Percentiles rank a stretch among this genome's conserved stretches.
These are phyloP conservation scores for Pelosia muscerda DNA, from an alignment of 2,888 invertebrate species.

Conservation along the genomic window DNA sequence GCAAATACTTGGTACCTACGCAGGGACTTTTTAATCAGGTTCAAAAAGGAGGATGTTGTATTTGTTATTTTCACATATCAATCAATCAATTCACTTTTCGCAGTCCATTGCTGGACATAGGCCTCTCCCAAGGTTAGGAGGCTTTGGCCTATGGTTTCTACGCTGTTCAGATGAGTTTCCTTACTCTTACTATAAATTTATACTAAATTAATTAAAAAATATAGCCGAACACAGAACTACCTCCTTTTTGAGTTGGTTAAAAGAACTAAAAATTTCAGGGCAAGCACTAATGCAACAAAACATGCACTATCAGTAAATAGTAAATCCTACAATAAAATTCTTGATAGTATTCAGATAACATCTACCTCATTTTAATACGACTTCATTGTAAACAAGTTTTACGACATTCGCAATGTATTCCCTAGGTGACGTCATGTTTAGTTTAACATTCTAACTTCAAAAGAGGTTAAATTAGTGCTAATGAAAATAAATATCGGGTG, in stretches of 20 bases:
- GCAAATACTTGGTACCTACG: not conserved
- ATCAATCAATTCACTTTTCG: no score
- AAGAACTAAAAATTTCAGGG: not conserved
- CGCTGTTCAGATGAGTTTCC: no score
- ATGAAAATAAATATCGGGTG: slow-evolving; percentile 39
- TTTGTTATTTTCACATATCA: no score
- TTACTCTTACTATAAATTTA: no score
- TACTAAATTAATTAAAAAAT: no score
- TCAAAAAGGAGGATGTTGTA: not conserved
- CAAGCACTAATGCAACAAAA: not conserved
- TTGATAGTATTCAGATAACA: not conserved
- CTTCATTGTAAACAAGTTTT: not conserved
- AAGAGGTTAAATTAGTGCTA: not conserved
- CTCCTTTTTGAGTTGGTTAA: no score
- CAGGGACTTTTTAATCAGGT: not conserved
- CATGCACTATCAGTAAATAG: not conserved
- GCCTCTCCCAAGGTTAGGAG: no score
- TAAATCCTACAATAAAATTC: not conserved
- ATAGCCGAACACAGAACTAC: no score
- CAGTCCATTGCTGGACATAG: no score
- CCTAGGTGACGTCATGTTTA: not conserved
- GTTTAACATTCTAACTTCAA: not conserved
- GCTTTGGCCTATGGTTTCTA: no score
- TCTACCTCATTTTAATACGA: not conserved
- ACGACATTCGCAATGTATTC: not conserved